Evolutionary conservation across 2,888 invertebrate species (phyloP), one percentile per base, ranked within the genome.

Genomic region (Criorhina ranunculi): DNA sequence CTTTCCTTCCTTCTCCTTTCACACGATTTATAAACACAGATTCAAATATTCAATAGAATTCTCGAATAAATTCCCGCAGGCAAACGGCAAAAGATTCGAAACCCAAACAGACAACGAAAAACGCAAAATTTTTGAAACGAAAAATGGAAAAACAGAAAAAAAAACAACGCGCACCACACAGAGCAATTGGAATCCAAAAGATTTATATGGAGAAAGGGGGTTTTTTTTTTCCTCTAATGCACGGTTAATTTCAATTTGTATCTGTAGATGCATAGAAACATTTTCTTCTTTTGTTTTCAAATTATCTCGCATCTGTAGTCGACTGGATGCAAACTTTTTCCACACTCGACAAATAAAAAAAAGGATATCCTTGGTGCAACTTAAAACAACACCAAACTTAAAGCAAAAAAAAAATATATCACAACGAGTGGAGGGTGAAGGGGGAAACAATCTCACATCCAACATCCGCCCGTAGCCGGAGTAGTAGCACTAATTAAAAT

Each of bases 401-500:
- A 12, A 15, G 15, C 17, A 35, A 24, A 49, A 29, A 44, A 29
- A 62, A 40, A 55, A 35, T 62, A 33, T 37, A n/a, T n/a, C n/a
- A n/a, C n/a, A n/a, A n/a, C n/a, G n/a, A n/a, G n/a, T n/a, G n/a
- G 37, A 19, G 67, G 15, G 7, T 33, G 46, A 57, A 1, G 24
- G 24, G 24, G 24, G 24, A 66, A 7, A 60, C 24, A 75, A 62
- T 19, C 37, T 51, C 62, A 60, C 72, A 60, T 73, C 53, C 51
- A 62, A 44, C 72, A 73, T 73, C 67, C 72, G 33, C 51, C 51
- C 75, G 77, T 51, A 46, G 70, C 49, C 49, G 67, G 69, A 37
- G 78, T 37, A 53, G 73, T 62, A 79, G 83, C 42, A 79, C 73
- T 78, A 83, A 83, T 83, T 83, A 83, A 83, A 79, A 83, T 83